phyloP scores from a whole-genome alignment of 2,797 vertebrate genomes.

The Numenius phaeopus region DNA sequence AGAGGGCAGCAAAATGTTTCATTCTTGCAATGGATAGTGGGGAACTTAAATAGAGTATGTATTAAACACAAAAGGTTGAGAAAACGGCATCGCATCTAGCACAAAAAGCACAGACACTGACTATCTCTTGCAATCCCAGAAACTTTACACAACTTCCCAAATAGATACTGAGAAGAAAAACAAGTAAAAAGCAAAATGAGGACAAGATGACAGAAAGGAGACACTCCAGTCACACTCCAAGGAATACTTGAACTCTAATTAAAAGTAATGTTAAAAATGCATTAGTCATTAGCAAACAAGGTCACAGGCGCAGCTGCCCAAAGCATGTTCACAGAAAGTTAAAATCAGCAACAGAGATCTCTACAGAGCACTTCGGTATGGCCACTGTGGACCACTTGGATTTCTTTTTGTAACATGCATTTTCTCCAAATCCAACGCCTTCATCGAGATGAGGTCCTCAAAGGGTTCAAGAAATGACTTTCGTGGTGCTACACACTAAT shows the following conservation, averaged over 20 bases:
- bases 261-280: constrained; percentile 59
- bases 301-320: not conserved
- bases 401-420: not conserved
- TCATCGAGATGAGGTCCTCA: not conserved
- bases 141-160: not conserved
- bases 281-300: constrained; percentile 34
- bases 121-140: not conserved
- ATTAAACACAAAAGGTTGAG: not conserved
- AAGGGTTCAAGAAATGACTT: not conserved
- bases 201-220: constrained; percentile 47
- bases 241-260: constrained; percentile 46
- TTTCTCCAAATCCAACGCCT: not conserved
- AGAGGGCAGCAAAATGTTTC: not conserved
- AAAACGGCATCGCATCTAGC: not conserved
- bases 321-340: not conserved
- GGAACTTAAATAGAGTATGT: not conserved
- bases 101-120: fast-evolving
- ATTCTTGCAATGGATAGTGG: not conserved
- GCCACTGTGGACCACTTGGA: not conserved
- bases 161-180: not conserved
- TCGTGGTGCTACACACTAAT: not conserved
- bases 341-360: not conserved
- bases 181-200: not conserved
- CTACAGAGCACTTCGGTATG: not conserved
- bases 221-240: not conserved